Conservation (phyloP, 2,797 vertebrate genomes). For the Micromesistius poutassou region DNA sequence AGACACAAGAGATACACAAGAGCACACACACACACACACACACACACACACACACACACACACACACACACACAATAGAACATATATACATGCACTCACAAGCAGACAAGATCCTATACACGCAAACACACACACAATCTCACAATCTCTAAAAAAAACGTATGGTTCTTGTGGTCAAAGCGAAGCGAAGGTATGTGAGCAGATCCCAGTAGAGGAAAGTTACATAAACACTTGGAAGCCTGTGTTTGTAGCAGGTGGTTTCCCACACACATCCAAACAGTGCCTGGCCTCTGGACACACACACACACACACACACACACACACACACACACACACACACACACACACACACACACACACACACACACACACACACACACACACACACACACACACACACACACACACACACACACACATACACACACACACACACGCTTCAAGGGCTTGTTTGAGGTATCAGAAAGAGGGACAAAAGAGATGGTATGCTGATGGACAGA, state of each 20-base stretch:
- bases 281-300: background rate
- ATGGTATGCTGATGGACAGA: too few relatives aligned
- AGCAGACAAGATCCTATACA: background rate
- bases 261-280: background rate
- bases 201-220: background rate
- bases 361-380: background rate
- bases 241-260: background rate
- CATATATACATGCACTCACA: background rate
- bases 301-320: conserved; percentile 1
- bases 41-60: conserved; percentile 1
- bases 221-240: background rate
- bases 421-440: background rate
- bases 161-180: background rate
- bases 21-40: background rate
- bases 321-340: background rate
- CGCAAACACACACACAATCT: background rate
- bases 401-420: conserved; percentile 3
- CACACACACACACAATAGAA: background rate
- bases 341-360: background rate
- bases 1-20: too few relatives aligned
- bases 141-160: background rate
- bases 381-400: conserved; percentile 13
- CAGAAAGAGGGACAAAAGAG: too few relatives aligned
- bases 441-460: background rate
- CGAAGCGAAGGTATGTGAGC: background rate